Percentiles rank a stretch among this genome's conserved stretches.
Conservation (phyloP, 2,888 invertebrate species). For the Orthosia gracilis region DNA sequence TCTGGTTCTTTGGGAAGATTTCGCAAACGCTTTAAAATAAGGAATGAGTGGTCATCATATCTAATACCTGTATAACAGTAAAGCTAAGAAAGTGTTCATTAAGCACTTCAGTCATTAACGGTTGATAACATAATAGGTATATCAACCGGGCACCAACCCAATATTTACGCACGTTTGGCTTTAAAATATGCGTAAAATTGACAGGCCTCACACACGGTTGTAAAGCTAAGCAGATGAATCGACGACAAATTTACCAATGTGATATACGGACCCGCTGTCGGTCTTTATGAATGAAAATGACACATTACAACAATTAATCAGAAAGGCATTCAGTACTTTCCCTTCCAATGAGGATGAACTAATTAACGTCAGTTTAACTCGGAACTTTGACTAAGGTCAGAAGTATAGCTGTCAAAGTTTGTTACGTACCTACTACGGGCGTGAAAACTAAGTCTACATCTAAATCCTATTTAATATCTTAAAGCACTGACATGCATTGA, state of each 20-base stretch:
- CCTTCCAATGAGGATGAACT: neutral
- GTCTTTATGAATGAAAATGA: slow-evolving; percentile 39
- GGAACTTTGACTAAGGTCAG: too few species aligned
- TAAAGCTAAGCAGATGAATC: slow-evolving; percentile 12
- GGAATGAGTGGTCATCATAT: neutral
- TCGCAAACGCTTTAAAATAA: neutral
- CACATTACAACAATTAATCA: slow-evolving; percentile 23
- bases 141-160: slow-evolving; percentile 13
- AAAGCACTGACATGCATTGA: too few species aligned
- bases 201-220: slow-evolving; percentile 19
- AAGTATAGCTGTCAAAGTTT: too few species aligned
- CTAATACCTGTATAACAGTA: neutral
- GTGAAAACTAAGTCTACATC: too few species aligned
- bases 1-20: neutral
- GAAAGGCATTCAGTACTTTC: neutral
- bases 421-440: too few species aligned
- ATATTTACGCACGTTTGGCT: slow-evolving; percentile 28
- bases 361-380: too few species aligned
- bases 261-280: neutral
- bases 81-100: neutral
- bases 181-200: slow-evolving; percentile 40
- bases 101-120: neutral
- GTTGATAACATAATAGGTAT: neutral
- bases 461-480: too few species aligned
- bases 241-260: slow-evolving; percentile 11